Conservation (phyloP, 2,888 invertebrate species). For the Exocentrus adspersus region DNA sequence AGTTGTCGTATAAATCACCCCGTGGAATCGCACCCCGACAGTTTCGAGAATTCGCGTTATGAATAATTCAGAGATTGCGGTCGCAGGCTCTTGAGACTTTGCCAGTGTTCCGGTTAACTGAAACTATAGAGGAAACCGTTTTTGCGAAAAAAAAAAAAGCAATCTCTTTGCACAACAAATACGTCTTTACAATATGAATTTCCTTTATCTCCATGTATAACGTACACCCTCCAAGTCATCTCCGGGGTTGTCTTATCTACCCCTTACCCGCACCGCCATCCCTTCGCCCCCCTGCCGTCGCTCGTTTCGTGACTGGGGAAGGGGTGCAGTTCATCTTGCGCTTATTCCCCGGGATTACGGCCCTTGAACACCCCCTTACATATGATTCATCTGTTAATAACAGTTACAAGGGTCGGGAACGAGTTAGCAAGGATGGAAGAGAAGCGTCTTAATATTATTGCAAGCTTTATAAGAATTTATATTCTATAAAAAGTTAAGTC, state of each 20-base stretch:
- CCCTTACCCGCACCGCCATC: conserved; percentile 33
- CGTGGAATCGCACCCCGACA: conserved; percentile 45
- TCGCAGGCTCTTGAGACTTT: conserved; percentile 44
- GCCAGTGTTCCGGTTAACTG: conserved; percentile 32
- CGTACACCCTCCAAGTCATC: conserved; percentile 33
- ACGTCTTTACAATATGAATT: no score
- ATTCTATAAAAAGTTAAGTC: no score
- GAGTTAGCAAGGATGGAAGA: neutral
- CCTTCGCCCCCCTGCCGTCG: conserved; percentile 33
- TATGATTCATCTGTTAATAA: conserved; percentile 54
- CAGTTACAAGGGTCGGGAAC: conserved; percentile 42
- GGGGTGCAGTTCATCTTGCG: conserved; percentile 45
- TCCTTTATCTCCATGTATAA: no score
- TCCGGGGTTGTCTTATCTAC: conserved; percentile 48
- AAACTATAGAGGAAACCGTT: neutral
- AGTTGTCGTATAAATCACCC: conserved; percentile 44
- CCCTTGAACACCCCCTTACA: conserved; percentile 47
- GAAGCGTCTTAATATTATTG: no score
- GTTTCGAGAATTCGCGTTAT: conserved; percentile 46
- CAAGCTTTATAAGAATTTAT: no score
- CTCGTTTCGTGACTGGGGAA: no score
- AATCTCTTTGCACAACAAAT: no score
- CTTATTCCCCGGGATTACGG: conserved; percentile 42
- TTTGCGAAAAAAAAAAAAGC: neutral
- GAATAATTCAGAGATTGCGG: conserved; percentile 46